phyloP scores from a whole-genome alignment of 2,797 vertebrate species.

The Labroides dimidiatus region DNA sequence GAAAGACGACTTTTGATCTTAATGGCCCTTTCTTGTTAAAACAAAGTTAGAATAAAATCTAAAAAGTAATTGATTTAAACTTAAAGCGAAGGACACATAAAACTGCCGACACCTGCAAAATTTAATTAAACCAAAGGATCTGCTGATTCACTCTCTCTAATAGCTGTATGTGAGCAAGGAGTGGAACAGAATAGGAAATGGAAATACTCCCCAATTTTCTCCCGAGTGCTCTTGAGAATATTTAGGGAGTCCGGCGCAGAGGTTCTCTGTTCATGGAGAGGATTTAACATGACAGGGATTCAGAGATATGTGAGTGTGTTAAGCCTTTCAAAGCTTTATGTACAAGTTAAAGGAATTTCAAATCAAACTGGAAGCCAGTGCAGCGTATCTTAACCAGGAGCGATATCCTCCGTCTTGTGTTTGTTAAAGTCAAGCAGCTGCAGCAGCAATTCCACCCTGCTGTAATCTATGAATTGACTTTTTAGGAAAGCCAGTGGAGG shows the following conservation, averaged over 20 bases:
- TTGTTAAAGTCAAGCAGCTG: constrained; percentile 32
- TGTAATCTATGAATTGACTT: constrained; percentile 41
- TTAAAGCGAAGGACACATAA: constrained; percentile 17
- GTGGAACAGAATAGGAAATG: constrained; percentile 30
- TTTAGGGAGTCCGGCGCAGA: constrained; percentile 46
- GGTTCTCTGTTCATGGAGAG: constrained; percentile 47
- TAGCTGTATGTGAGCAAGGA: constrained; percentile 29
- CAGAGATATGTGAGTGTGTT: constrained; percentile 50
- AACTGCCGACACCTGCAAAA: constrained; percentile 15
- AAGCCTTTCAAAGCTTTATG: constrained; percentile 64
- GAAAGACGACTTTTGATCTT: not conserved
- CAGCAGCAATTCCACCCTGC: constrained; percentile 28
- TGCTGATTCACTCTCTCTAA: constrained; percentile 30
- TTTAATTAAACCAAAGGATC: constrained; percentile 38
- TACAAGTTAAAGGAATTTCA: constrained; percentile 63
- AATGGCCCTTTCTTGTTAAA: not conserved
- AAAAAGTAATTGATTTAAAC: constrained; percentile 1
- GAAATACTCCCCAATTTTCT: constrained; percentile 49
- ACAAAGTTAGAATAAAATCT: not conserved
- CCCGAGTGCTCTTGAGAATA: constrained; percentile 50
- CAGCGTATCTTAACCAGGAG: constrained; percentile 43
- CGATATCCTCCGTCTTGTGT: constrained; percentile 22
- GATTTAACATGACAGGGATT: constrained; percentile 67
- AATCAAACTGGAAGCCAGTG: constrained; percentile 44
- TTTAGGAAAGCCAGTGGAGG: constrained; percentile 21